A percentile compares a stretch with the other conserved stretches of the same genome.
Evolutionary conservation across 2,888 invertebrate species (phyloP).

Genomic region (Rhimphoctona megacephalus): DNA sequence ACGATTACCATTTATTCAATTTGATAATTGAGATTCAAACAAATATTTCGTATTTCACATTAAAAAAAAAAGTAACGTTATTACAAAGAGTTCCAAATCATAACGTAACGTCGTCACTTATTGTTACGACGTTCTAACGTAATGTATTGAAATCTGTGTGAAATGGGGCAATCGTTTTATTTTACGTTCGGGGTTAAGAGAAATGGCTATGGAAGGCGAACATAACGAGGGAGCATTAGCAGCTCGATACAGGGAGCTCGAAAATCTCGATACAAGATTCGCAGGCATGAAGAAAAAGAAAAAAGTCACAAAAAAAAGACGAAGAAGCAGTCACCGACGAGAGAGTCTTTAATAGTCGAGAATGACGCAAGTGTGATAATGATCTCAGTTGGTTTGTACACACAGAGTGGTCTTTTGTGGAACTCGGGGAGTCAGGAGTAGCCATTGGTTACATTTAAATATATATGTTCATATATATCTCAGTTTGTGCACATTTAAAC

Average conservation of each 20-base stretch:
- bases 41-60: too few species aligned
- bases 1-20: too few species aligned
- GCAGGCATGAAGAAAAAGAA: not conserved
- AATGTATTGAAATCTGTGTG: not conserved
- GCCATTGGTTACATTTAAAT: constrained; percentile 16
- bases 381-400: constrained; percentile 60
- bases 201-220: not conserved
- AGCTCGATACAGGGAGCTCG: constrained; percentile 31
- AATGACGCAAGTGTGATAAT: constrained; percentile 68
- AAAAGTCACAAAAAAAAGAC: not conserved
- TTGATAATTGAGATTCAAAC: too few species aligned
- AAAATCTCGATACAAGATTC: constrained; percentile 60
- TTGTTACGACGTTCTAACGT: not conserved
- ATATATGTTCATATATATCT: not conserved
- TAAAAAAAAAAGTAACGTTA: too few species aligned
- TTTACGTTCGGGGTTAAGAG: not conserved
- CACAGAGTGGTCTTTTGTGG: constrained; percentile 65
- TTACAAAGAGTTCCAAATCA: not conserved
- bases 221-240: constrained; percentile 18
- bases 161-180: constrained; percentile 3
- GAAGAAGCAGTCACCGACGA: not conserved
- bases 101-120: not conserved
- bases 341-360: constrained; percentile 60
- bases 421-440: constrained; percentile 45
- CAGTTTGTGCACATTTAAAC: constrained; percentile 9